Evolutionary conservation across 2,888 invertebrate genomes (phyloP).

Genomic region (Plagodis dolabraria): DNA sequence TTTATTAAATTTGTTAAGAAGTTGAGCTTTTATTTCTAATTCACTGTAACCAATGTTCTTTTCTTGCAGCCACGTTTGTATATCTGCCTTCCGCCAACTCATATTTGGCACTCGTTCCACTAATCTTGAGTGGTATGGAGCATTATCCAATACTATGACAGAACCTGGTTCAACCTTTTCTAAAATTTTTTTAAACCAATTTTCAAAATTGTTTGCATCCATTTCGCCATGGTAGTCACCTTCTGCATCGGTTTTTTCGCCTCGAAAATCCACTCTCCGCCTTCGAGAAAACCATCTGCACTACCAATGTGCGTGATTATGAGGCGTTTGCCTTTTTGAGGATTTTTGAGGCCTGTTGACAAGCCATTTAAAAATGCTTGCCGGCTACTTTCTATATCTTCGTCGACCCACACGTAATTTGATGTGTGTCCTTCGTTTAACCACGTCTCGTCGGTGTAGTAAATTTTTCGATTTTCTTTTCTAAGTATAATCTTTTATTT

Average conservation of each 20-base stretch:
- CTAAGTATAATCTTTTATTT: background rate
- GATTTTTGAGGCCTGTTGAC: background rate
- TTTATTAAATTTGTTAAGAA: background rate
- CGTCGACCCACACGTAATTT: background rate
- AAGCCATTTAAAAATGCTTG: constrained; percentile 5
- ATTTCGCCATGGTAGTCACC: constrained; percentile 1
- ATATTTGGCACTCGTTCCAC: constrained; percentile 1
- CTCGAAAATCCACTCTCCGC: constrained; percentile 1
- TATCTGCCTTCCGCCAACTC: background rate
- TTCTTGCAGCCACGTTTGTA: background rate
- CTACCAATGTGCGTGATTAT: background rate
- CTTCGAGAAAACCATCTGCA: background rate
- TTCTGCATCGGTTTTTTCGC: background rate
- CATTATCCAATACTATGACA: background rate
- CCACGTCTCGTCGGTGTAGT: background rate
- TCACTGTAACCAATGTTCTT: background rate
- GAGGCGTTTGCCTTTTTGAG: background rate
- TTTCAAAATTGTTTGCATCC: background rate
- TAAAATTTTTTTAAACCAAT: background rate
- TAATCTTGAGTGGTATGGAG: background rate
- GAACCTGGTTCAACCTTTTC: background rate
- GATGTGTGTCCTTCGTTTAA: background rate
- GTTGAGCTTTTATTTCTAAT: background rate
- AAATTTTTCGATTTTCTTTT: background rate
- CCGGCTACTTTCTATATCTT: background rate